Evolutionary conservation across 2,888 invertebrate species (phyloP).

Genomic region (Drosophila emarginata): DNA sequence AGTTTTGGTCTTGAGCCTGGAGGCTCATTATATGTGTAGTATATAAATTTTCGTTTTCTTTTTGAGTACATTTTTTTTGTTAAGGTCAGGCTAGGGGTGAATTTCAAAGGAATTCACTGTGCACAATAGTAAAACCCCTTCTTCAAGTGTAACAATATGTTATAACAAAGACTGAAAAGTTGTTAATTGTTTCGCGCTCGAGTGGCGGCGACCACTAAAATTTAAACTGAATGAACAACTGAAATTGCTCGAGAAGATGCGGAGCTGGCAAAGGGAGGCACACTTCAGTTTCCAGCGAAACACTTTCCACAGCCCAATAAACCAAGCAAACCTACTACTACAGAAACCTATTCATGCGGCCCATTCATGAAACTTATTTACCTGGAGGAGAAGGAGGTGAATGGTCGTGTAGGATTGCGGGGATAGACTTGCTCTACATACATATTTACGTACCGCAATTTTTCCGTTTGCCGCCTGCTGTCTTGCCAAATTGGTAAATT

Average conservation of each 20-base stretch:
- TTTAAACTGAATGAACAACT: slow-evolving; percentile 33
- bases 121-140: slow-evolving; percentile 26
- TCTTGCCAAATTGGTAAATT: slow-evolving; percentile 55
- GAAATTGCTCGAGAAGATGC: slow-evolving; percentile 25
- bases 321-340: slow-evolving; percentile 17
- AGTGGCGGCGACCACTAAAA: slow-evolving; percentile 45
- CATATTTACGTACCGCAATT: slow-evolving; percentile 53
- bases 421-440: neutral
- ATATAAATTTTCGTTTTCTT: slow-evolving; percentile 76
- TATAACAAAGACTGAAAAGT: slow-evolving; percentile 58
- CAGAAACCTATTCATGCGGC: slow-evolving; percentile 48
- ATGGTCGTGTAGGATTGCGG: slow-evolving; percentile 23
- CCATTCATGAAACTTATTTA: slow-evolving; percentile 66
- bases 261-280: slow-evolving; percentile 16
- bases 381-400: slow-evolving; percentile 36
- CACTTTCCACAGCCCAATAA: slow-evolving; percentile 58
- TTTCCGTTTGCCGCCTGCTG: slow-evolving; percentile 51
- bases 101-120: slow-evolving; percentile 66
- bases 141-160: slow-evolving; percentile 45
- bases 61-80: slow-evolving; percentile 34
- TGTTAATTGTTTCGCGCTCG: slow-evolving; percentile 77
- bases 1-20: slow-evolving; percentile 5
- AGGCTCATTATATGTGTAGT: slow-evolving; percentile 69
- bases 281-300: slow-evolving; percentile 63
- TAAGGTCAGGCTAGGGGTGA: slow-evolving; percentile 39